A percentile compares a stretch with the other conserved stretches of the same genome.
phyloP scores from a whole-genome alignment of 2,113 vertebrate genomes.

The Actenoides hombroni region DNA sequence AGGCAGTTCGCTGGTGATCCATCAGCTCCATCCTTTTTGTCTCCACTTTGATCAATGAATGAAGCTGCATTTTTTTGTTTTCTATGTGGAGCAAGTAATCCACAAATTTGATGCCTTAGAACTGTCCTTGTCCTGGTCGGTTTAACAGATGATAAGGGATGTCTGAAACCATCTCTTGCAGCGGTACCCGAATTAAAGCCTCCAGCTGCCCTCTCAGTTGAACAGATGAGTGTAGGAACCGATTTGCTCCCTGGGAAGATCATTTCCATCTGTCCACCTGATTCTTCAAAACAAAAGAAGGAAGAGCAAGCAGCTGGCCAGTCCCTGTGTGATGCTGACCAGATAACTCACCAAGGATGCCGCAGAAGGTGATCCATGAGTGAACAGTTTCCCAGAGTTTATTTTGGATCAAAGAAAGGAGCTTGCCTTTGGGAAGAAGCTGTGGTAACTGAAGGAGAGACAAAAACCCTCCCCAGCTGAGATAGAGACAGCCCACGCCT shows the following conservation, averaged over 20 bases:
- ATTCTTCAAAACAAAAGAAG: neutral
- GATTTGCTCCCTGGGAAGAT: neutral
- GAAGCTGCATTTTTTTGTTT: neutral
- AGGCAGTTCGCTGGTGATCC: neutral
- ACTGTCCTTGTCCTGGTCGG: neutral
- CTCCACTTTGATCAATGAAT: neutral
- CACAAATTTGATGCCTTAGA: neutral
- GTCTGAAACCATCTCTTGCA: neutral
- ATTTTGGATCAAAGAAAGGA: constrained; percentile 20
- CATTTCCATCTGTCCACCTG: constrained; percentile 12
- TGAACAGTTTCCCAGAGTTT: neutral
- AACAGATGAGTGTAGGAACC: neutral
- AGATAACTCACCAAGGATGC: rapidly evolving
- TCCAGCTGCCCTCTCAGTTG: neutral
- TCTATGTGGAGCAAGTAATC: neutral
- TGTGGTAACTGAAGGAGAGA: constrained; percentile 23
- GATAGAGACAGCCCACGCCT: neutral
- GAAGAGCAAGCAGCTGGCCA: neutral
- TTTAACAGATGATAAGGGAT: neutral
- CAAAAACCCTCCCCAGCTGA: neutral
- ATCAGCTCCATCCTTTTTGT: neutral
- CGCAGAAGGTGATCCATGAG: neutral
- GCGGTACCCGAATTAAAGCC: neutral
- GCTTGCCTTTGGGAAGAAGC: constrained; percentile 6
- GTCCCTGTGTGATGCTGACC: neutral